Base-by-base conservation (phyloP, 2,888 invertebrate species). In the Pterostichus madidus region DNA sequence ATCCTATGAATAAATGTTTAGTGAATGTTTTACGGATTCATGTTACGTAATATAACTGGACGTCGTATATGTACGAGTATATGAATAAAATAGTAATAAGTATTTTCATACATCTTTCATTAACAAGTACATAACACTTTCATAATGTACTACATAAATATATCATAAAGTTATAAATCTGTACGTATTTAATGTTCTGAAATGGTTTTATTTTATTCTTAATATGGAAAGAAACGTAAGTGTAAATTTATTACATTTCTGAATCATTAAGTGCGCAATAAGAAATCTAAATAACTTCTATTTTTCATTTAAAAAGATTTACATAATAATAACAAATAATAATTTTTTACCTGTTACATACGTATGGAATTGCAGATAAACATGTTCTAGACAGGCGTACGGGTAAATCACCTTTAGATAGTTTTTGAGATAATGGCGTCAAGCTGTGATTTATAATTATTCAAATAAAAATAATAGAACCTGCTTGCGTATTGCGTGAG, bases 401-500 rank as follows among this genome's bases (percentile, higher is more conserved):
- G 35, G 13, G 68, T 68, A 71, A 71, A 71, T 71, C 68, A 71
- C 17, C 15, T 17, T 13, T 15, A 71, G 68, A 71, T 71, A 71
- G 8, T 71, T 71, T 39, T 44, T 17, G 13, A 71, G 68, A 71
- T 71, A 71, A 71, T 71, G 68, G 17, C 39, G 6, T 44, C 68
- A 71, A 44, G 68, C 68, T 71, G 68, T 4, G 68, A 71, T 71
- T 44, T 17, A 39, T 71, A 71, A 71, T 71, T 71, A 71, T 71
- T 71, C 68, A 71, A 71, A 71, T 71, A 71, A 71, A 71, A 71
- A 71, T 71, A 71, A 71, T 71, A 15, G 68, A 39, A 64, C 44
- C 35, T 71, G 15, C 17, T 17, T 71, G 5, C 39, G 17, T 39
- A 71, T 44, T 71, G 68, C 68, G 68, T 71, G 68, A 10, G 15